These are phyloP conservation scores for Triplophysa yarkandensis DNA, from an alignment of 2,797 vertebrate genomes.

Conservation along the genomic window DNA sequence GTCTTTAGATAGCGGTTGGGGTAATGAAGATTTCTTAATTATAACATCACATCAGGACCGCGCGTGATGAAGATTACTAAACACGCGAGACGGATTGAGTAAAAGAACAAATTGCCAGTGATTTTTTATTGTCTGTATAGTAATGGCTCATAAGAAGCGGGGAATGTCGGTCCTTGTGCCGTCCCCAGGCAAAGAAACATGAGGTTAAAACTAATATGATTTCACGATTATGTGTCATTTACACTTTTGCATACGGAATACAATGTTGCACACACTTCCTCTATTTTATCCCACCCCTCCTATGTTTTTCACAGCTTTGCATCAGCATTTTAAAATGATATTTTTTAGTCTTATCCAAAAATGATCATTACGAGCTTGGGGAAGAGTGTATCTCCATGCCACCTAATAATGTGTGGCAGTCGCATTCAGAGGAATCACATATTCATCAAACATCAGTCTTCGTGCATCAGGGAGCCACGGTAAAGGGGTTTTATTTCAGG, in stretches of 20 bases:
- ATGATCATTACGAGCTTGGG: conserved; percentile 19
- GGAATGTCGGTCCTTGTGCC: neutral
- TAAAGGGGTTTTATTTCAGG: conserved; percentile 45
- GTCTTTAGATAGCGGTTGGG: conserved; percentile 65
- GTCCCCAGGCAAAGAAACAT: neutral
- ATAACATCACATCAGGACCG: conserved; percentile 57
- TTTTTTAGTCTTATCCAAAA: neutral
- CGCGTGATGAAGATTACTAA: conserved; percentile 52
- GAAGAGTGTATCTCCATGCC: conserved; percentile 9
- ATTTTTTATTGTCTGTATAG: neutral
- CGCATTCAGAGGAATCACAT: conserved; percentile 15
- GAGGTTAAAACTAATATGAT: neutral
- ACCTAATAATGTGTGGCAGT: conserved; percentile 32
- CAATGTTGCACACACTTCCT: no score
- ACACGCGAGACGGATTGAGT: conserved; percentile 37
- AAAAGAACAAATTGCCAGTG: conserved; percentile 30
- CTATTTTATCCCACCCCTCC: neutral
- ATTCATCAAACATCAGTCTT: conserved; percentile 34
- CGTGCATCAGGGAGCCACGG: conserved; percentile 8
- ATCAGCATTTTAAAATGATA: neutral
- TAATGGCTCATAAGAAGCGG: neutral
- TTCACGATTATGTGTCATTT: neutral
- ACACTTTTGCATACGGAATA: neutral
- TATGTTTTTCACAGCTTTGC: neutral
- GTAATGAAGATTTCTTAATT: conserved; percentile 70